Percentiles rank a stretch among this genome's conserved stretches.
Conservation (phyloP, 2,797 vertebrate species). For the Anolis apletophallus region DNA sequence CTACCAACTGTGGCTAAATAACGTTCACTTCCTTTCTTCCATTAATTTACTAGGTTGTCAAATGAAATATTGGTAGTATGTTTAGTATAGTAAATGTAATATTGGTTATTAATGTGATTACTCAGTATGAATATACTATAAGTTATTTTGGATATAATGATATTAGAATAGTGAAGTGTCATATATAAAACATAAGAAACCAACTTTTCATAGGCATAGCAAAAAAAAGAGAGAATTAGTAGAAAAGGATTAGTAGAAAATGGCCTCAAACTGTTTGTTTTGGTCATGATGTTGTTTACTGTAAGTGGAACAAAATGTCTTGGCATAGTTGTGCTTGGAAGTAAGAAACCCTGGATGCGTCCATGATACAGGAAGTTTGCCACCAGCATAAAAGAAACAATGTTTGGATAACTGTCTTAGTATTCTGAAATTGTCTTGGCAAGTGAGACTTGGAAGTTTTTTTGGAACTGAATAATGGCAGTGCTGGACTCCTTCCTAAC, state of each 20-base stretch:
- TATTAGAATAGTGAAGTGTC: constrained; percentile 3
- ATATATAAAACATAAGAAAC: neutral
- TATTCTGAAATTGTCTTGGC: constrained; percentile 53
- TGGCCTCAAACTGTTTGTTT: neutral
- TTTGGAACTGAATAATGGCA: constrained; percentile 29
- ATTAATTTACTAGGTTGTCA: neutral
- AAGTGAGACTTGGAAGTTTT: constrained; percentile 51
- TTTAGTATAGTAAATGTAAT: too few relatives aligned
- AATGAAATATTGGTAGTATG: too few relatives aligned
- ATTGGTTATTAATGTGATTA: neutral
- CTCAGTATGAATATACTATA: neutral
- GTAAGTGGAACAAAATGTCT: constrained; percentile 62
- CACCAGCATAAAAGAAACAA: constrained; percentile 54
- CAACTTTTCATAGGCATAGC: neutral
- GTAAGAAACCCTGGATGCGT: constrained; percentile 49
- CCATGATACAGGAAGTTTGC: constrained; percentile 60
- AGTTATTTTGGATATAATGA: constrained; percentile 13
- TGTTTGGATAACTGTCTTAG: constrained; percentile 39
- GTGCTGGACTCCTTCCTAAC: neutral
- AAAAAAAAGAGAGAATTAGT: neutral
- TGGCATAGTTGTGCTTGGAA: constrained; percentile 54
- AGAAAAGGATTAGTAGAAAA: constrained; percentile 14
- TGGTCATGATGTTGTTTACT: constrained; percentile 52
- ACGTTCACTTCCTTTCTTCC: neutral
- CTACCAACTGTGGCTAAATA: too few relatives aligned